Evolutionary conservation across 2,888 invertebrate species (phyloP).

Genomic region (Dolomedes plantarius): DNA sequence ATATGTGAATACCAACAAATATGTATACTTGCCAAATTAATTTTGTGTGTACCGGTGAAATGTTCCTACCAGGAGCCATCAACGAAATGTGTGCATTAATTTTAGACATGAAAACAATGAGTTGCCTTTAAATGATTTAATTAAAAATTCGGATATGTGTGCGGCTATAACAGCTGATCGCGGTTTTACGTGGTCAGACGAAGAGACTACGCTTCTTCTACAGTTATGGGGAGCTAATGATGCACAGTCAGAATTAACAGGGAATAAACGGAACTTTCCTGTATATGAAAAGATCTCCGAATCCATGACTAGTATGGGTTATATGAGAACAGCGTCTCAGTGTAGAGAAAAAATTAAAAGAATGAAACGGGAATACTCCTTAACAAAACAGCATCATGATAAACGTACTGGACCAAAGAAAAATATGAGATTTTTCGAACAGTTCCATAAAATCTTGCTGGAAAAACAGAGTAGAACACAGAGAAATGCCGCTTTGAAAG

Average conservation of each 20-base stretch:
- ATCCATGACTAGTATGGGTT: constrained; percentile 48
- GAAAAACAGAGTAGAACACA: constrained; percentile 42
- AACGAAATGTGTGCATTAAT: too few relatives aligned
- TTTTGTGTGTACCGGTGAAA: too few relatives aligned
- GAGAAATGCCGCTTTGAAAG: constrained; percentile 22
- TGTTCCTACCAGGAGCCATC: too few relatives aligned
- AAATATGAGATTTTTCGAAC: constrained; percentile 61
- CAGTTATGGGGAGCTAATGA: constrained; percentile 53
- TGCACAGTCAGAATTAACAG: constrained; percentile 45
- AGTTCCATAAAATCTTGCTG: constrained; percentile 49
- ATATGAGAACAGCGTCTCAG: constrained; percentile 52
- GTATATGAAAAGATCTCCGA: constrained; percentile 66
- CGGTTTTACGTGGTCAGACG: constrained; percentile 68
- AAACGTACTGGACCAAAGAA: constrained; percentile 35
- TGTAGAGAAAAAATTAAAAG: constrained; percentile 66
- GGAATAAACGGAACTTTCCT: constrained; percentile 50
- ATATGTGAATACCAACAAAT: too few relatives aligned
- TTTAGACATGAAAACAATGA: too few relatives aligned
- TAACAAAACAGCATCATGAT: constrained; percentile 48
- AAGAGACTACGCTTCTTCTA: constrained; percentile 49
- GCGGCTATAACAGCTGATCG: constrained; percentile 52
- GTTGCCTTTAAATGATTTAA: too few relatives aligned
- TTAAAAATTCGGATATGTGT: too few relatives aligned
- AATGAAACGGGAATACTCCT: constrained; percentile 66
- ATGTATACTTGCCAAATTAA: too few relatives aligned